Conservation (phyloP, 2,797 vertebrate genomes). For the Phyllotis vaccarum region DNA sequence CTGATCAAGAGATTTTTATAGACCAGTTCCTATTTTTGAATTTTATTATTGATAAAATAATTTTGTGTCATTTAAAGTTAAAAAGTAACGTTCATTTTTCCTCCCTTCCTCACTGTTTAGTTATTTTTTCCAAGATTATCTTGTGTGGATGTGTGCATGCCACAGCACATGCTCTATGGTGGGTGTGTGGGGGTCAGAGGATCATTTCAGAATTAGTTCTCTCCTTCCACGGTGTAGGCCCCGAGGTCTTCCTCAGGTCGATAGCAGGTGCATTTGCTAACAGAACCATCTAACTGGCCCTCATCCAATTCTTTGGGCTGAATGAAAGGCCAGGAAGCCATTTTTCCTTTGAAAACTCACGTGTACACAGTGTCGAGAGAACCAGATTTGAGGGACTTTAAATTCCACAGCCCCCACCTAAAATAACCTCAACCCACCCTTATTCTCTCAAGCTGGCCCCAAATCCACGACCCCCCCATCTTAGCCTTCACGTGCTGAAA, state of each 20-base stretch:
- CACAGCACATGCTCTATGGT: not conserved
- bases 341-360: conserved; percentile 8
- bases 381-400: not conserved
- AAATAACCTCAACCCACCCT: conserved; percentile 7
- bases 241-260: not conserved
- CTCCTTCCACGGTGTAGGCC: not conserved
- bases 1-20: conserved; percentile 38
- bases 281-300: not conserved
- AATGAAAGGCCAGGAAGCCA: not conserved
- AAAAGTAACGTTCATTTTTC: conserved; percentile 40
- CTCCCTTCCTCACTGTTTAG: not conserved
- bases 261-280: not conserved
- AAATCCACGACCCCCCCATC: not conserved
- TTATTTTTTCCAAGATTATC: not conserved
- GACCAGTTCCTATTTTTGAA: conserved; percentile 31
- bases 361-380: not conserved
- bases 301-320: not conserved
- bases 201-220: not conserved
- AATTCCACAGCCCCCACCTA: not conserved
- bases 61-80: conserved; percentile 34
- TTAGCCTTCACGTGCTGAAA: not conserved
- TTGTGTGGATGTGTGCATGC: not conserved
- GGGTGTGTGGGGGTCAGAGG: not conserved
- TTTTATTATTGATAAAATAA: conserved; percentile 67
- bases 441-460: not conserved